A percentile compares a stretch with the other conserved stretches of the same genome.
Conservation (phyloP, 2,888 invertebrate genomes). For the Lepidocyrtoides sp. region DNA sequence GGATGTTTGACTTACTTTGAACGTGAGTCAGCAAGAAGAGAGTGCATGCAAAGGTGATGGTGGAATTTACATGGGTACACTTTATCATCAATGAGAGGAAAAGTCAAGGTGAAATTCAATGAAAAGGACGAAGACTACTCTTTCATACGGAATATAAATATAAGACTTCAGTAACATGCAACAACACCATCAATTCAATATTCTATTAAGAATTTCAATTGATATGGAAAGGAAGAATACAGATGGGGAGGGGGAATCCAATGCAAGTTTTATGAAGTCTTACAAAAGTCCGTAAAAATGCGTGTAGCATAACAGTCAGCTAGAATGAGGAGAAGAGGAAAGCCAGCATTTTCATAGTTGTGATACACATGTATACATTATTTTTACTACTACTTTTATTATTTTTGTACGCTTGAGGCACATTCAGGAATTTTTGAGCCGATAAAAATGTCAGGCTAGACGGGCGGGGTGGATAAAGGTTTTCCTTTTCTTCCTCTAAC, state of each 20-base stretch:
- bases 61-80: background rate
- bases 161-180: background rate
- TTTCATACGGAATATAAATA: background rate
- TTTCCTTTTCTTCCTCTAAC: background rate
- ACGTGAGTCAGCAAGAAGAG: conserved; percentile 1
- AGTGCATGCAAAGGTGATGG: conserved; percentile 16
- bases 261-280: conserved; percentile 73
- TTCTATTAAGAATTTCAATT: conserved; percentile 74
- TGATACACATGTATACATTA: conserved; percentile 38
- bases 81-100: background rate
- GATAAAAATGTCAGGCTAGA: conserved; percentile 67
- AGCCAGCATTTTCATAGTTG: background rate
- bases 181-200: conserved; percentile 59
- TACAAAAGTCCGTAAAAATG: conserved; percentile 47
- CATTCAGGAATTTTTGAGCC: conserved; percentile 44
- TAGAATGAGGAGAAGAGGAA: no score
- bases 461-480: conserved; percentile 26
- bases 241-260: conserved; percentile 41
- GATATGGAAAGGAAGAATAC: conserved; percentile 53
- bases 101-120: conserved; percentile 70
- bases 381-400: conserved; percentile 25
- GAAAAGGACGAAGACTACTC: background rate
- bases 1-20: conserved; percentile 38
- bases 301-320: background rate
- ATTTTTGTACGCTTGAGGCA: conserved; percentile 65